Conservation (phyloP, 2,113 vertebrate genomes). For the Pelvicachromis taeniatus region DNA sequence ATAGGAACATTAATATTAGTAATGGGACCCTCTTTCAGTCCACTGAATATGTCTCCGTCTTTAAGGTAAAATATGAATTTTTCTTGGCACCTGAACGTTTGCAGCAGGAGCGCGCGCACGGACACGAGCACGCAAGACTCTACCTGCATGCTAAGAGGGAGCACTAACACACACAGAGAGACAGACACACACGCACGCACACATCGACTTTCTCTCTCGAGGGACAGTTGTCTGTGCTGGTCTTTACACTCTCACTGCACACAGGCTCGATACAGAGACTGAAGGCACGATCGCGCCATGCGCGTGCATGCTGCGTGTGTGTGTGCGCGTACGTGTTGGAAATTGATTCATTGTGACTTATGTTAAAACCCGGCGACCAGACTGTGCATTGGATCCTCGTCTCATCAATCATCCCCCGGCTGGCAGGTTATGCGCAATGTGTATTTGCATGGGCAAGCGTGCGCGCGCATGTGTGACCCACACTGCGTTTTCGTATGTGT, state of each 20-base stretch:
- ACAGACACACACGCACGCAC: neutral
- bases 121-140: slow-evolving; percentile 20
- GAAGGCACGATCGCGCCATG: neutral
- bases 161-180: neutral
- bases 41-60: slow-evolving; percentile 54
- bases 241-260: neutral
- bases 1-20: slow-evolving; percentile 56
- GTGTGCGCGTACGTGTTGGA: neutral
- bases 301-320: neutral
- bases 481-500: slow-evolving; percentile 25
- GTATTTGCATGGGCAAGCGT: neutral
- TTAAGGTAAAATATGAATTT: slow-evolving; percentile 44
- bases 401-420: slow-evolving; percentile 61
- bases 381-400: slow-evolving; percentile 36
- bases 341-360: slow-evolving; percentile 56
- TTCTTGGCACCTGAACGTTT: slow-evolving; percentile 44
- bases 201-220: neutral
- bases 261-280: neutral
- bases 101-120: slow-evolving; percentile 1
- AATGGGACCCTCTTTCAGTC: slow-evolving; percentile 47
- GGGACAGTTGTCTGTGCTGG: neutral
- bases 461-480: slow-evolving; percentile 8
- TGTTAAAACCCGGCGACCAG: slow-evolving; percentile 44
- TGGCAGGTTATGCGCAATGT: slow-evolving; percentile 56
- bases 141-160: slow-evolving; percentile 58